Percentiles rank a stretch among this genome's conserved stretches.
phyloP scores from a whole-genome alignment of 1,140 invertebrate genomes.

The Triops longicaudatus region DNA sequence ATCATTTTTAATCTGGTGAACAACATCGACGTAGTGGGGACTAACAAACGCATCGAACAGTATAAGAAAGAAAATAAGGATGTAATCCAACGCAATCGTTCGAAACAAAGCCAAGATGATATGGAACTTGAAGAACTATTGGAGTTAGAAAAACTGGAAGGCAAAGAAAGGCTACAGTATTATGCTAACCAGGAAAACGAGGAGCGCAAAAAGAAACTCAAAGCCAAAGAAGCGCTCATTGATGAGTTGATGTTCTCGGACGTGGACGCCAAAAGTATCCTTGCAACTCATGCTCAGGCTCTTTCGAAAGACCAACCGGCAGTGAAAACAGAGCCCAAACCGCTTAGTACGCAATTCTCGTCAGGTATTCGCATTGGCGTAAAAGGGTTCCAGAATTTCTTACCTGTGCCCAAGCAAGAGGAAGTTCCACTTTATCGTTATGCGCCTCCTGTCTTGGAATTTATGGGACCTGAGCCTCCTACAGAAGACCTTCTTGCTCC shows the following conservation, averaged over 20 bases:
- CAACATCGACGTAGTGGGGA: slow-evolving; percentile 80
- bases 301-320: slow-evolving; percentile 36
- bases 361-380: slow-evolving; percentile 67
- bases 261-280: slow-evolving; percentile 74
- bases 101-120: slow-evolving; percentile 46
- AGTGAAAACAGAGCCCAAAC: slow-evolving; percentile 21
- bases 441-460: slow-evolving; percentile 46
- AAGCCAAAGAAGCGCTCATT: slow-evolving; percentile 80
- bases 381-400: slow-evolving; percentile 43
- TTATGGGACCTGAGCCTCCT: slow-evolving; percentile 66
- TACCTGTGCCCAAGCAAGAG: slow-evolving; percentile 60
- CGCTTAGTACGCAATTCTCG: slow-evolving; percentile 58
- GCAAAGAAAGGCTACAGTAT: slow-evolving; percentile 51
- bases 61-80: slow-evolving; percentile 92
- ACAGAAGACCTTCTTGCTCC: slow-evolving; percentile 41
- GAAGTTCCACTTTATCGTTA: slow-evolving; percentile 67
- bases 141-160: slow-evolving; percentile 65
- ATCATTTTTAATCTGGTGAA: slow-evolving; percentile 88
- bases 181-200: slow-evolving; percentile 43
- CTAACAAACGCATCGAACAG: slow-evolving; percentile 83
- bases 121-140: slow-evolving; percentile 79
- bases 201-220: slow-evolving; percentile 69
- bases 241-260: slow-evolving; percentile 91
- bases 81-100: slow-evolving; percentile 73
- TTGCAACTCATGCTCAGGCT: slow-evolving; percentile 66